Percentiles rank a stretch among this genome's conserved stretches.
Evolutionary conservation across 2,888 invertebrate genomes (phyloP).

Genomic region (Drosophila paucipuncta): DNA sequence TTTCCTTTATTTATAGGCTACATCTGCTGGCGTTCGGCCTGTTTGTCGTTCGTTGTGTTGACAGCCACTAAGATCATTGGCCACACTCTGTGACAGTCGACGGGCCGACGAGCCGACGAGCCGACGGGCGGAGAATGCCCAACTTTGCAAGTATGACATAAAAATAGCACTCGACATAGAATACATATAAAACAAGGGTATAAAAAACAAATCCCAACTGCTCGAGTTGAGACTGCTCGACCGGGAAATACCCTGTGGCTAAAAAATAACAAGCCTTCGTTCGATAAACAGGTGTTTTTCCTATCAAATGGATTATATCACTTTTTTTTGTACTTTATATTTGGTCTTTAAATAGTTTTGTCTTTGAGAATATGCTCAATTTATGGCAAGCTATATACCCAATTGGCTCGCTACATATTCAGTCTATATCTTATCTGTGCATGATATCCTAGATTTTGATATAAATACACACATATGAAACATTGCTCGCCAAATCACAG

Average conservation of each 20-base stretch:
- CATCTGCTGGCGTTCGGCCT: conserved; percentile 36
- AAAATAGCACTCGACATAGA: conserved; percentile 61
- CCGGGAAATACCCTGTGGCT: neutral
- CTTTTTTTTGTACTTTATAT: neutral
- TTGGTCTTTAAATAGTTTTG: neutral
- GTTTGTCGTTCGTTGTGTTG: conserved; percentile 40
- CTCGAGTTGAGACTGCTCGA: neutral
- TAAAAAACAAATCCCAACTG: conserved; percentile 24
- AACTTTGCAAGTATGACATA: conserved; percentile 70
- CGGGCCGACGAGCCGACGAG: neutral
- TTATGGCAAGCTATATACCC: neutral
- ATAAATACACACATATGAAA: conserved; percentile 22
- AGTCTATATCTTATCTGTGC: neutral
- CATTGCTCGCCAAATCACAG: conserved; percentile 19
- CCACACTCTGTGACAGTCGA: conserved; percentile 47
- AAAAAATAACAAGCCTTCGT: neutral
- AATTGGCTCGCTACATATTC: neutral
- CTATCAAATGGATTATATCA: neutral
- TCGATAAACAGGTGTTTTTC: neutral
- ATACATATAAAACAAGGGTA: conserved; percentile 27
- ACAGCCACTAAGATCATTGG: conserved; percentile 74
- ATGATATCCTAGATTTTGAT: conserved; percentile 18
- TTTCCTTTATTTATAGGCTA: conserved; percentile 71
- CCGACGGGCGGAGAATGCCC: conserved; percentile 40
- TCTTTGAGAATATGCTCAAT: neutral